phyloP scores from a whole-genome alignment of 2,888 invertebrate species.

The Gisinianus flammeolus region DNA sequence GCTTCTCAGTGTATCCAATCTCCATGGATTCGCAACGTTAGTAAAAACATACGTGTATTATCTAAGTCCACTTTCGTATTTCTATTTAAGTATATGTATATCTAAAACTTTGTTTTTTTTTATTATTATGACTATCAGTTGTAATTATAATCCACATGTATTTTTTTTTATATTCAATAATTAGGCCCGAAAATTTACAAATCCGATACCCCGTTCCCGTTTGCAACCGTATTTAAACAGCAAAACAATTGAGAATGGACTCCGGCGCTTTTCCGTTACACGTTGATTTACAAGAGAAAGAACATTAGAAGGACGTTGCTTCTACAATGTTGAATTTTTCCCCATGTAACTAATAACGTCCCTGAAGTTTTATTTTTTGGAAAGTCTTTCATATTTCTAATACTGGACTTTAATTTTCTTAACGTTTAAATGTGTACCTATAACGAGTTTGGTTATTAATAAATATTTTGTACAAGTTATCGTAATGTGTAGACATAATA shows the following conservation, averaged over 20 bases:
- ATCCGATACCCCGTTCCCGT: slow-evolving; percentile 47
- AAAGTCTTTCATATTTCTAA: too few relatives aligned
- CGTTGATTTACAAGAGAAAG: not conserved
- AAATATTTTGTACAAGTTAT: too few relatives aligned
- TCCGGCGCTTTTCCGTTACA: slow-evolving; percentile 39
- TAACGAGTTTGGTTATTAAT: too few relatives aligned
- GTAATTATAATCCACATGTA: not conserved
- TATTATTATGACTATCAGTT: not conserved
- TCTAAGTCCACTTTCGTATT: too few relatives aligned
- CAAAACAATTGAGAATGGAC: slow-evolving; percentile 54
- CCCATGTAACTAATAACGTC: too few relatives aligned
- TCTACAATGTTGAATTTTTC: not conserved
- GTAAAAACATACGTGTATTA: too few relatives aligned
- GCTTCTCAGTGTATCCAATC: slow-evolving; percentile 61
- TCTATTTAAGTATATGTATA: not conserved
- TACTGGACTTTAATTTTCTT: too few relatives aligned
- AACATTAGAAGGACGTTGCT: not conserved
- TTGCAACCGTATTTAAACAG: slow-evolving; percentile 47
- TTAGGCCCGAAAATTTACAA: slow-evolving; percentile 47
- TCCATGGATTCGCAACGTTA: slow-evolving; percentile 58
- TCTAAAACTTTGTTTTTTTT: not conserved
- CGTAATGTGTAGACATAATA: too few relatives aligned
- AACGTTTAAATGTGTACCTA: too few relatives aligned
- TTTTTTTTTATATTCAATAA: not conserved
- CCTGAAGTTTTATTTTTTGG: too few relatives aligned